Percentiles rank a stretch among this genome's conserved stretches.
Evolutionary conservation across 1,140 invertebrate genomes (phyloP).

Genomic region (Adoxophyes honmai): DNA sequence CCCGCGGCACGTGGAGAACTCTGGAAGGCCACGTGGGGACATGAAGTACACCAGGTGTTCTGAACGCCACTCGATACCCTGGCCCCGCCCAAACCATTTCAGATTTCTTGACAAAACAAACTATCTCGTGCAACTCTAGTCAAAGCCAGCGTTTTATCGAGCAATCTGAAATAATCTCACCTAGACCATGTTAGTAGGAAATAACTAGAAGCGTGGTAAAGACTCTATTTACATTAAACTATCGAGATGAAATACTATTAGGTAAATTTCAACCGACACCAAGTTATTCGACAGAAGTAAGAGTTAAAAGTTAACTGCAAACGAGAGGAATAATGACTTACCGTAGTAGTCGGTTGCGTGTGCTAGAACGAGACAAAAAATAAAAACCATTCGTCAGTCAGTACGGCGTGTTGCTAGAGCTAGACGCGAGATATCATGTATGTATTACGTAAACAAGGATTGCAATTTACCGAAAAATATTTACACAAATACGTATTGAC

Average conservation of each 20-base stretch:
- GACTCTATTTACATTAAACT: slow-evolving; percentile 55
- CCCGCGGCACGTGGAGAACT: slow-evolving; percentile 76
- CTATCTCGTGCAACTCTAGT: slow-evolving; percentile 6
- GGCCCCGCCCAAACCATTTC: slow-evolving; percentile 33
- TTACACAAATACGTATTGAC: not conserved
- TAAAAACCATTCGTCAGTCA: slow-evolving; percentile 71
- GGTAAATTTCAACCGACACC: slow-evolving; percentile 58
- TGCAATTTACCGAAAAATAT: not conserved
- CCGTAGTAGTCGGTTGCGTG: slow-evolving; percentile 99
- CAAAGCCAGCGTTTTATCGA: slow-evolving; percentile 36
- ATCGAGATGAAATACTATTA: slow-evolving; percentile 36
- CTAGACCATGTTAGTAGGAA: slow-evolving; percentile 66
- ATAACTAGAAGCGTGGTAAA: slow-evolving; percentile 70
- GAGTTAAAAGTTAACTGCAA: slow-evolving; percentile 45
- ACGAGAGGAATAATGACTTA: slow-evolving; percentile 92
- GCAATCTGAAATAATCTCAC: slow-evolving; percentile 45
- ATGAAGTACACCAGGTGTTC: slow-evolving; percentile 22
- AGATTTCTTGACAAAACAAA: slow-evolving; percentile 52
- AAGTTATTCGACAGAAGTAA: slow-evolving; percentile 44
- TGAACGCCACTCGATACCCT: slow-evolving; percentile 42
- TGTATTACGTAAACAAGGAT: not conserved
- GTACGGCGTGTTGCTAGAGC: slow-evolving; percentile 9
- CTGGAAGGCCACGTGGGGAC: slow-evolving; percentile 70
- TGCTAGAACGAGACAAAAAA: slow-evolving; percentile 87
- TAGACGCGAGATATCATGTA: not conserved